Percentiles rank a stretch among this genome's conserved stretches.
Conservation (phyloP, 2,888 invertebrate species). For the Taenaris catops region DNA sequence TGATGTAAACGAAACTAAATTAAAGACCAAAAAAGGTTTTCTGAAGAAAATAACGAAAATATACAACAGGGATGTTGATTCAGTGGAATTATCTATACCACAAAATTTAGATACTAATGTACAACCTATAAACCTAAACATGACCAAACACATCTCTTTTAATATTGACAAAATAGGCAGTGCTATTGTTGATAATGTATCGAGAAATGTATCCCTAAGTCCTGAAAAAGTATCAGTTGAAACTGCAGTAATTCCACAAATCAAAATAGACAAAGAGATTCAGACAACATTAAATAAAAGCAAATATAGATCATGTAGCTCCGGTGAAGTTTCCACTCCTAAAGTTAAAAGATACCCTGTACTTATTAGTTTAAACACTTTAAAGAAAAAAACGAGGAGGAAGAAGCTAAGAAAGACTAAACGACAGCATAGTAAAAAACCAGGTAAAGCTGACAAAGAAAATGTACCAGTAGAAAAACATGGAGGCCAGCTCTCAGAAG, state of each 20-base stretch:
- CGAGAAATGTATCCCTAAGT: slow-evolving; percentile 41
- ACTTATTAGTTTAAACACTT: slow-evolving; percentile 53
- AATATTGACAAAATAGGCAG: slow-evolving; percentile 64
- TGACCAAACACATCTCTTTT: slow-evolving; percentile 69
- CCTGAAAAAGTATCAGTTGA: slow-evolving; percentile 43
- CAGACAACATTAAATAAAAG: slow-evolving; percentile 50
- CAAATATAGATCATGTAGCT: slow-evolving; percentile 29
- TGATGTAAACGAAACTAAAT: slow-evolving; percentile 45
- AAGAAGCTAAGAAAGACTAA: slow-evolving; percentile 39
- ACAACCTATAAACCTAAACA: slow-evolving; percentile 60
- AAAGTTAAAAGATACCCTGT: slow-evolving; percentile 44
- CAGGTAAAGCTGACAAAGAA: slow-evolving; percentile 31
- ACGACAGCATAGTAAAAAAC: slow-evolving; percentile 38
- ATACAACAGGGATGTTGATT: slow-evolving; percentile 56
- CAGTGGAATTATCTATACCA: slow-evolving; percentile 57
- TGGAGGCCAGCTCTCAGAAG: slow-evolving; percentile 70
- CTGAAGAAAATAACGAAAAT: slow-evolving; percentile 56
- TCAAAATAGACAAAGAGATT: slow-evolving; percentile 55
- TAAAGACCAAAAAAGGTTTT: slow-evolving; percentile 45
- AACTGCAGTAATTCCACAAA: slow-evolving; percentile 30
- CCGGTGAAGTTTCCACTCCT: slow-evolving; percentile 8
- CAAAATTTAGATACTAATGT: slow-evolving; percentile 36
- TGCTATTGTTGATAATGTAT: slow-evolving; percentile 45
- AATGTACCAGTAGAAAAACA: slow-evolving; percentile 43
- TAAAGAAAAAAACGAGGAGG: slow-evolving; percentile 44